Percentiles rank a stretch among this genome's conserved stretches.
These are phyloP conservation scores for Pharmacophagus antenor DNA, from an alignment of 2,888 invertebrate genomes.

Conservation along the genomic window DNA sequence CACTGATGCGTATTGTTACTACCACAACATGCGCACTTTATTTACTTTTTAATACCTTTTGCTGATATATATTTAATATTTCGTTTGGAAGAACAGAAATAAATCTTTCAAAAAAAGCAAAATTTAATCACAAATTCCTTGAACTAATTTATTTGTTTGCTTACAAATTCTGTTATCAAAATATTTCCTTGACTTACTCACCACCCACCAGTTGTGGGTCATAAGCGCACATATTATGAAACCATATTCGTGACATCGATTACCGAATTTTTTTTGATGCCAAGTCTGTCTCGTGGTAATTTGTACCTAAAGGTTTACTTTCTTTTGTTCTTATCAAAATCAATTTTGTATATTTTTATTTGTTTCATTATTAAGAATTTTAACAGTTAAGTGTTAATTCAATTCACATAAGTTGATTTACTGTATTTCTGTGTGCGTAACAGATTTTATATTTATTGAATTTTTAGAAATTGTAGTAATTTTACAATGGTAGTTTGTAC, in stretches of 20 bases:
- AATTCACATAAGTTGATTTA: too few relatives aligned
- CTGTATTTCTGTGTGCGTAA: too few relatives aligned
- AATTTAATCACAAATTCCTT: constrained; percentile 1
- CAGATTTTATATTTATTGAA: too few relatives aligned
- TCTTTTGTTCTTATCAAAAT: neutral
- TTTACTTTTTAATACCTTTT: neutral
- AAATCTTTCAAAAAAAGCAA: too few relatives aligned
- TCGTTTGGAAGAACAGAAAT: too few relatives aligned
- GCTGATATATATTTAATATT: neutral
- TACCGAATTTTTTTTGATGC: neutral
- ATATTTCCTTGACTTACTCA: constrained; percentile 5
- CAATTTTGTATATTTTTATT: too few relatives aligned
- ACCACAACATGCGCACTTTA: constrained; percentile 2
- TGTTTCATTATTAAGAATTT: too few relatives aligned
- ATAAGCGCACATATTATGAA: neutral
- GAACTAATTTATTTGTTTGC: constrained; percentile 9
- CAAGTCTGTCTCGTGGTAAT: neutral
- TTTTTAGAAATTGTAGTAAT: too few relatives aligned
- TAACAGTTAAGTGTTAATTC: too few relatives aligned
- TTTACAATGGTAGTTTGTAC: too few relatives aligned
- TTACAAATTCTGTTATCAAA: neutral
- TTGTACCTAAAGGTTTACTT: neutral
- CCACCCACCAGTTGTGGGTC: constrained; percentile 3
- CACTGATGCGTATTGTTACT: constrained; percentile 5
- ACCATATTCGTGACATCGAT: neutral